Evolutionary conservation across 2,113 vertebrate species (phyloP), one percentile per base, ranked within the genome.

Genomic region (Hyaena hyaena): DNA sequence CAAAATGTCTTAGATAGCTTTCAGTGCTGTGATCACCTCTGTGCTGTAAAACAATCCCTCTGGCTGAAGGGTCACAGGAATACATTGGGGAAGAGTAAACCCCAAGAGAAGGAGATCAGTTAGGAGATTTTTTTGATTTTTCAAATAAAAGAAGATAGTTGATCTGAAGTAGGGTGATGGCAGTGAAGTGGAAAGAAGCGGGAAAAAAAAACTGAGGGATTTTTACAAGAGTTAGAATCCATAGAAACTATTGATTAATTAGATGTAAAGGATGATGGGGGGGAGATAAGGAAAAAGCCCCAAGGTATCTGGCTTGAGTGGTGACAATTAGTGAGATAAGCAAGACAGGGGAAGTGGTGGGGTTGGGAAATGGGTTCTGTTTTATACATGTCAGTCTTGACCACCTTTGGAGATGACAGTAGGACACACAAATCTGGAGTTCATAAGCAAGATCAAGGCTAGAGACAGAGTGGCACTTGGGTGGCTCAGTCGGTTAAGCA

Each of bases 201-300:
- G 91, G 95, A 69, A 65, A 77, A 48, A 39, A 39, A 39, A 39
- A 3, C 35, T 33, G 31, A 77, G 50, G 74, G 6, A 3, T 55
- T 71, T 95, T 83, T 71, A 21, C 53, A 65, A 87, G 94, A 65
- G 50, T 68, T 55, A 95, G 50, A 61, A 55, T 83, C 35, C 61
- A 88, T 76, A 69, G 69, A 55, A 95, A 89, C 69, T 93, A 11
- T 43, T 74, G 43, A 69, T 58, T 92, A 90, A 81, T 61, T 93
- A 23, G 14, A 93, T 83, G 17, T 28, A 58, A 93, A 69, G n/a
- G n/a, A 89, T 16, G 15, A 88, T 15, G 45, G 73, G 23, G 50
- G 94, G 33, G 43, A 65, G 28, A 39, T 43, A 66, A 96, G 3
- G 77, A 3, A 19, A 63, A 85, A 63, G 65, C 23, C 0, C 53